phyloP scores from a whole-genome alignment of 2,113 vertebrate genomes.

The Nanorana parkeri region DNA sequence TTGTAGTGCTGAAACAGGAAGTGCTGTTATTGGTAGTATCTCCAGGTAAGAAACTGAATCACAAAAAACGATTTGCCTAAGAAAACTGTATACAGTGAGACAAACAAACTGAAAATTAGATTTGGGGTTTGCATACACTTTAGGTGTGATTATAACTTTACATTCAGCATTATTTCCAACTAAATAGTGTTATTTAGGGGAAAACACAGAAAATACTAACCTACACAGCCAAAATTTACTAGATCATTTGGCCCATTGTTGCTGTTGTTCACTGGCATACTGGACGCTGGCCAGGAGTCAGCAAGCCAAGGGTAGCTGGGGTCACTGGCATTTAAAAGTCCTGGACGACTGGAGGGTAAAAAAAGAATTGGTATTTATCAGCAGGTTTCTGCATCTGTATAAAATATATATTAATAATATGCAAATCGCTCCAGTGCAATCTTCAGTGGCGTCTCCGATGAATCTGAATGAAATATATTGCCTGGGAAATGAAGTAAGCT shows the following conservation, averaged over 20 bases:
- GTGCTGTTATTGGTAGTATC: too few species aligned
- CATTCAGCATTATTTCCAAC: too few species aligned
- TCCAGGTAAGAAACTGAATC: too few species aligned
- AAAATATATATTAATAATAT: conserved; percentile 60
- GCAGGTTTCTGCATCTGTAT: neutral
- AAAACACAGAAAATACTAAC: conserved; percentile 67
- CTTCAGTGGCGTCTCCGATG: conserved; percentile 60
- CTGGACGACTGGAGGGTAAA: conserved; percentile 84
- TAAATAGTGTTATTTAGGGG: too few species aligned
- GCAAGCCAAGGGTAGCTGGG: conserved; percentile 96
- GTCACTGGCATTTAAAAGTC: conserved; percentile 90
- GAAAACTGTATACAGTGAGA: too few species aligned
- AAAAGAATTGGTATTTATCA: conserved; percentile 24
- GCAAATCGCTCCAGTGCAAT: conserved; percentile 63
- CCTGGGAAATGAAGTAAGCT: conserved; percentile 62
- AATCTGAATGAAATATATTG: conserved; percentile 71
- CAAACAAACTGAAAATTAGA: too few species aligned
- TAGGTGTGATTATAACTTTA: too few species aligned
- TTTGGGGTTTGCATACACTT: too few species aligned
- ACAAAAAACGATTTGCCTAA: too few species aligned
- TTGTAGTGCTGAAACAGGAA: too few species aligned
- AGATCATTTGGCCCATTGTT: conserved; percentile 91
- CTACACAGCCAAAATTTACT: conserved; percentile 92
- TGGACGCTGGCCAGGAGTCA: conserved; percentile 96
- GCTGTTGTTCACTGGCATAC: conserved; percentile 92